Base-by-base conservation (phyloP, 2,113 vertebrate species). In the Propithecus coquereli region DNA sequence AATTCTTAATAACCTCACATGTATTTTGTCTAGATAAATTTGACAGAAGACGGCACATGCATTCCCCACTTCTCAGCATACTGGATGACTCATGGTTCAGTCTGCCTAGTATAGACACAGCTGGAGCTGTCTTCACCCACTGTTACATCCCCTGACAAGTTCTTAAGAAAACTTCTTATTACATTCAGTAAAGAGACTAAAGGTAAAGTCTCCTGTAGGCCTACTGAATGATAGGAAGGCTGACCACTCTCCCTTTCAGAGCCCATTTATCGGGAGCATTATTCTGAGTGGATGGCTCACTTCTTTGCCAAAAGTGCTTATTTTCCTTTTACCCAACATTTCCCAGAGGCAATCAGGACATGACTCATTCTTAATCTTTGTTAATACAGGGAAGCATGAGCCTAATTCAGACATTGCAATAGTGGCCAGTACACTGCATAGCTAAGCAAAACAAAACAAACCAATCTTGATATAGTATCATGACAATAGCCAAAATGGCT, bases 241-340 rank as follows among this genome's bases (percentile, higher is more conserved):
- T 70, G 47, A 87, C 73, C 45, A 37, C 7, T 70, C n/a, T 61
- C 76, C 86, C 70, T 57, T 91, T 95, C 90, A 97, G 96, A 97
- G 32, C 9, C 66, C 52, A 70, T 85, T 97, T 96, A 77, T 81
- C 74, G 83, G 91, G 88, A 59, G 9, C 90, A 86, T 94, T 52
- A 52, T 65, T 97, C 40, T n/a, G 10, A 97, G 77, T 0, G 76
- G 73, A 95, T 91, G 47, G n/a, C 91, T 85, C 34, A 54, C 16
- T 94, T 97, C 43, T 34, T 18, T 94, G 23, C 9, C 94, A 70
- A 96, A 97, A 84, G 22, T 37, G 54, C 76, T 68, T 95, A 57
- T 77, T 90, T 97, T 94, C n/a, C 81, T 96, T 94, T 94, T 32
- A 94, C 93, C 14, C 82, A 74, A 4, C 5, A 93, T 65, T 96